Base-by-base conservation (phyloP, 2,113 vertebrate genomes). In the Scortum barcoo region DNA sequence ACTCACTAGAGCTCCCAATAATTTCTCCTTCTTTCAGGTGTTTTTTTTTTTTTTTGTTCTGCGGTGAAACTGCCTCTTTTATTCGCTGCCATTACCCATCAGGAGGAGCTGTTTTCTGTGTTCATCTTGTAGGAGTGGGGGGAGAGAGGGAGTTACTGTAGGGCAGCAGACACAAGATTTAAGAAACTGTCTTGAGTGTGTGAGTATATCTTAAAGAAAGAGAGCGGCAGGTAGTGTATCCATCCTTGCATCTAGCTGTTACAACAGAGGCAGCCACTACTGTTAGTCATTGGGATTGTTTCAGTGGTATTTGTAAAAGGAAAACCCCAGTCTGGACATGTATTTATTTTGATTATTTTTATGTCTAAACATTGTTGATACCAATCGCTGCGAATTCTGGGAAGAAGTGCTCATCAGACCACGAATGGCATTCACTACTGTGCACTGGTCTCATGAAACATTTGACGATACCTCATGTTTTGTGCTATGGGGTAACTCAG, bases 11-110 rank as follows among this genome's bases (percentile, higher is more conserved):
- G 60, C 3, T 5, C 44, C 33, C 44, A 17, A 53, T 76, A 24
- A 72, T 50, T 56, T 65, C 30, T 74, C 26, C 53, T 30, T 60
- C 46, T 54, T 61, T 51, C 40, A 54, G 57, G 28, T 40, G 12
- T 75, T 74, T 48, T 36, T 26, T 40, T 38, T 8, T 75, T 74
- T 48, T 36, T 26, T 40, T 38, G 54, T 74, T 20, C 28, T 75
- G 19, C 14, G 14, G 48, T 65, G 6, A 57, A 38, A 54, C 40
- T 40, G 48, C 19, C 50, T 53, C 40, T 73, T 16, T 69, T 24
- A 40, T 75, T 69, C 24, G 56, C 61, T 53, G 68, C 19, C 11
- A 53, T 42, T 53, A 60, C 61, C 54, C 68, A 33, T 78, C 62
- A 70, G 30, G 2, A 38, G 13, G 38, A 80, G 42, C 26, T 17